Conservation (phyloP, 64 coral and sea anemone species). For the Orbicella faveolata region DNA sequence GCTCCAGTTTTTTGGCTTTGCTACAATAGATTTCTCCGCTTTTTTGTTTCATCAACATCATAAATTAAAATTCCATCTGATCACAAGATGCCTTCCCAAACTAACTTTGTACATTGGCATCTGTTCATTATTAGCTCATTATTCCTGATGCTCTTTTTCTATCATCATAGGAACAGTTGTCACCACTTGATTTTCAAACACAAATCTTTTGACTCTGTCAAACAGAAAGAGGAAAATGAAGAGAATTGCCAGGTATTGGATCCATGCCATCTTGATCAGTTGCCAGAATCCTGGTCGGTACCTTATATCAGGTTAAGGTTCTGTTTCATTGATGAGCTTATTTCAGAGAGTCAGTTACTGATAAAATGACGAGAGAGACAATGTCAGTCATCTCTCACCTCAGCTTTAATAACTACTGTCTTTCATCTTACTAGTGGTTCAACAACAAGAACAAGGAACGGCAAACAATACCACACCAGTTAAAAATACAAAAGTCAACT, state of each 20-base stretch:
- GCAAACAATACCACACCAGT: too few species aligned
- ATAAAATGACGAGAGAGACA: not conserved
- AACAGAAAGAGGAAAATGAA: conserved; percentile 93
- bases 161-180: conserved; percentile 70
- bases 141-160: conserved; percentile 82
- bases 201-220: conserved; percentile 81
- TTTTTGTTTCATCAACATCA: too few species aligned
- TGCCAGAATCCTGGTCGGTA: conserved; percentile 97
- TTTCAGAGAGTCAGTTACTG: not conserved
- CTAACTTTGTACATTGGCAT: not conserved
- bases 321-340: not conserved
- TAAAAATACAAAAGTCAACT: too few species aligned
- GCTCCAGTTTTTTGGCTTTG: too few species aligned
- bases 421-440: too few species aligned
- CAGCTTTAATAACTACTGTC: too few species aligned
- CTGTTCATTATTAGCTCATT: conserved; percentile 40
- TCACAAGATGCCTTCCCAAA: not conserved
- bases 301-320: conserved; percentile 49
- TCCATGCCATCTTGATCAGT: conserved; percentile 97
- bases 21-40: too few species aligned
- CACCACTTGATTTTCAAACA: conserved; percentile 95
- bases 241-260: conserved; percentile 89
- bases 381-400: not conserved
- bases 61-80: too few species aligned
- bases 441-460: too few species aligned